Conservation (phyloP, 2,888 invertebrate species). For the Pyrrhosoma nymphula region DNA sequence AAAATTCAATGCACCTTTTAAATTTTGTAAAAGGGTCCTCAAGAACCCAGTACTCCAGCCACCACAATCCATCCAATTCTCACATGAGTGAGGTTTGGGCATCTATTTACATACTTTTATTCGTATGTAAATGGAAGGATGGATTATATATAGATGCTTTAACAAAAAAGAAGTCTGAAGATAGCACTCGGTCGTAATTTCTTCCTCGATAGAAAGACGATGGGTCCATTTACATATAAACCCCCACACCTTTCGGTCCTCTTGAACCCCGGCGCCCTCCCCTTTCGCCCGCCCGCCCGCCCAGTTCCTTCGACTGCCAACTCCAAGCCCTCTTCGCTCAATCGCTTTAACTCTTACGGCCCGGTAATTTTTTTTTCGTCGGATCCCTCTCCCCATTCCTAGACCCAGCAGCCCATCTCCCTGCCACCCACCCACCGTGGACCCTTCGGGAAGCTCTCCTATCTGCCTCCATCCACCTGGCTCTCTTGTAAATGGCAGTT, state of each 20-base stretch:
- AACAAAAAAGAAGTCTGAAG: not conserved
- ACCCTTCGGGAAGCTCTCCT: not conserved
- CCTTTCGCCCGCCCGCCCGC: not conserved
- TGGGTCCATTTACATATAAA: not conserved
- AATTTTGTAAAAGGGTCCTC: too few species aligned
- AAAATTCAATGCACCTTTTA: too few species aligned
- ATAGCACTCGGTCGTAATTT: not conserved
- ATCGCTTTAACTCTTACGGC: not conserved
- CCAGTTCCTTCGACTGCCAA: not conserved
- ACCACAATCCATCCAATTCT: too few species aligned
- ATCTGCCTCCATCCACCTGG: not conserved
- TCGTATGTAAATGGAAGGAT: too few species aligned
- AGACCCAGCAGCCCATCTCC: not conserved
- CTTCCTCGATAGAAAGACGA: not conserved
- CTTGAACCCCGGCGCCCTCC: not conserved
- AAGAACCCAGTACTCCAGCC: too few species aligned
- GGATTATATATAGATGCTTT: not conserved
- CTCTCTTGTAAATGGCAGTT: not conserved
- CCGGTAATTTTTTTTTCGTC: not conserved
- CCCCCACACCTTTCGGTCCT: not conserved
- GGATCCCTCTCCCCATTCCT: not conserved
- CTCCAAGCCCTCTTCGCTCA: not conserved
- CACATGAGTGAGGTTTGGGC: too few species aligned
- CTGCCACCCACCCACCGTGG: not conserved
- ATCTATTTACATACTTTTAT: too few species aligned